phyloP scores from a whole-genome alignment of 2,797 vertebrate genomes.

The Salarias fasciatus region DNA sequence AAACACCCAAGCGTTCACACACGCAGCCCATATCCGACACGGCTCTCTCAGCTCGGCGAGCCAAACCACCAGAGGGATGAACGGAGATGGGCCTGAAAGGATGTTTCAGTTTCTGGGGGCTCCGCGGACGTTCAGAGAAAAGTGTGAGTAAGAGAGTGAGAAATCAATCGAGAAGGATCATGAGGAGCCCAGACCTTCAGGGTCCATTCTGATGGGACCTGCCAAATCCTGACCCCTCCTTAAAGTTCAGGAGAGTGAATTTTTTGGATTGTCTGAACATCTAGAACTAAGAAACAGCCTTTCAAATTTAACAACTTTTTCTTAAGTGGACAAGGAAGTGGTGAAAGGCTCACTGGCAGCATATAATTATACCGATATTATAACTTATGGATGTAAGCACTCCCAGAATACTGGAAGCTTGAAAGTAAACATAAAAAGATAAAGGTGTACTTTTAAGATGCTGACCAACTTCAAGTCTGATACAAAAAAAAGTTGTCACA shows the following conservation, averaged over 20 bases:
- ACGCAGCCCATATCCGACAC: constrained; percentile 26
- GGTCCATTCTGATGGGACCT: constrained; percentile 40
- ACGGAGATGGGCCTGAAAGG: constrained; percentile 48
- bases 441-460: too few relatives aligned
- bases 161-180: constrained; percentile 14
- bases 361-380: too few relatives aligned
- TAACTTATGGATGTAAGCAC: too few relatives aligned
- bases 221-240: constrained; percentile 57
- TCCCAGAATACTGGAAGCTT: too few relatives aligned
- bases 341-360: too few relatives aligned
- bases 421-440: too few relatives aligned
- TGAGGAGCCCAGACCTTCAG: constrained; percentile 18
- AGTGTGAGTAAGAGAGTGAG: constrained; percentile 23
- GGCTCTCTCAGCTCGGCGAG: constrained; percentile 37
- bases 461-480: not conserved
- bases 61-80: constrained; percentile 36
- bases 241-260: constrained; percentile 22
- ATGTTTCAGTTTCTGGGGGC: constrained; percentile 34
- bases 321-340: too few relatives aligned
- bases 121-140: constrained; percentile 5
- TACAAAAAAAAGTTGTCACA: not conserved
- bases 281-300: too few relatives aligned
- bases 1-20: not conserved
- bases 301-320: too few relatives aligned
- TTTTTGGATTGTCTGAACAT: too few relatives aligned